phyloP scores from a whole-genome alignment of 2,888 invertebrate species.

The Neoascia interrupta region DNA sequence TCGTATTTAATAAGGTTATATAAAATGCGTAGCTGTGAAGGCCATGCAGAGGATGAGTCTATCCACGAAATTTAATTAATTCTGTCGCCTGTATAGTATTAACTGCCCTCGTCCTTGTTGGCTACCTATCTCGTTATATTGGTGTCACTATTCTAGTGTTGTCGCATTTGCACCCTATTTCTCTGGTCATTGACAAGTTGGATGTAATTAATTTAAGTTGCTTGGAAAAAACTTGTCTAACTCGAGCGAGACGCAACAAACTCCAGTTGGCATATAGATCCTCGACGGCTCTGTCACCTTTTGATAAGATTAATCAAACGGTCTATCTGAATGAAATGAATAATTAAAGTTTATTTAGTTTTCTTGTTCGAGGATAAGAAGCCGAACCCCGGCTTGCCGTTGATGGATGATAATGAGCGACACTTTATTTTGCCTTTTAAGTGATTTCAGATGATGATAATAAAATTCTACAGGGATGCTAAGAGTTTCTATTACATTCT shows the following conservation, averaged over 20 bases:
- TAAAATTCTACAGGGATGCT: not conserved
- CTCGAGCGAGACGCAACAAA: not conserved
- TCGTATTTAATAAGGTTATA: conserved; percentile 9
- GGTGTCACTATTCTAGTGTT: not conserved
- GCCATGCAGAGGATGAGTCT: not conserved
- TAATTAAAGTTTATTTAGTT: conserved; percentile 12
- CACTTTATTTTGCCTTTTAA: no score
- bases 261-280: no score
- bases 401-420: no score
- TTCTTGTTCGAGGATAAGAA: not conserved
- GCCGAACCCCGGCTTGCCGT: not conserved
- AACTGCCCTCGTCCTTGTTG: conserved; percentile 20
- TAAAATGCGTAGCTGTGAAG: not conserved
- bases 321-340: conserved; percentile 24
- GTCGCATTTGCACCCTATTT: no score
- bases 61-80: conserved; percentile 52
- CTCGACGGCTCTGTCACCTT: conserved; percentile 11
- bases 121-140: conserved; percentile 15
- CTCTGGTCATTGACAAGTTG: conserved; percentile 36
- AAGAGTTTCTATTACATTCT: no score
- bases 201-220: conserved; percentile 57
- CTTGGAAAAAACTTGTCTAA: not conserved
- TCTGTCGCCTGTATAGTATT: conserved; percentile 44
- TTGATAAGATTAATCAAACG: conserved; percentile 30
- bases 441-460: no score